Base-by-base conservation (phyloP, 2,797 vertebrate genomes). In the Schizopygopsis malacanthus region DNA sequence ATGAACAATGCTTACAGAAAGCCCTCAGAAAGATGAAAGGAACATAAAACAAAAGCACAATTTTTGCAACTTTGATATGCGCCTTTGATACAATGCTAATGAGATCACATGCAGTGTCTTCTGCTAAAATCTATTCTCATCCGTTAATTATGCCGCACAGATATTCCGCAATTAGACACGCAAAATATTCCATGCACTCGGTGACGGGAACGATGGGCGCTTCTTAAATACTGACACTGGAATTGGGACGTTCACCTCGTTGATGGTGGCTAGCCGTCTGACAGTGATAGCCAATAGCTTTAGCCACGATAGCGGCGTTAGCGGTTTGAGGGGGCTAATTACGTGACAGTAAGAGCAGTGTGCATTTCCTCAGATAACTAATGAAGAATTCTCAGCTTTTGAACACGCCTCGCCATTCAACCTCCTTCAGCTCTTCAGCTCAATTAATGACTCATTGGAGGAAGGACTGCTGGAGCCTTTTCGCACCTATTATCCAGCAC, bases 31-130 rank as follows among this genome's bases (percentile, higher is more conserved):
- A 94, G 94, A 95, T 95, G 91, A 95, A 95, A 95, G 92, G 88
- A 92, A 85, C 82, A 90, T 92, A 89, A 92, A 93, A 95, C 94
- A 95, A 95, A 95, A 94, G 92, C 92, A 88, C 86, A 88, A 88
- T 88, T 89, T 90, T 91, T 91, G 85, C 93, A 92, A 93, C 94
- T 94, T 94, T 96, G 93, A 95, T 95, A 94, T 92, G 89, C 90
- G 75, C 83, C 92, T 93, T 95, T 93, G 94, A 94, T 94, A 93
- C 90, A 90, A 95, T 94, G 92, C 94, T 95, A 95, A 96, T 95
- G 93, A 94, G 93, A 94, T 93, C 90, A 92, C 92, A 92, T 92
- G 92, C 90, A 65, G 92, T 84, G 91, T 93, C 91, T 93, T 90
- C 90, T 93, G 90, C 63, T 92, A 87, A 93, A 94, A 93, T 93